These are phyloP conservation scores for Australoheros scitulus DNA, from an alignment of 2,113 vertebrate species.

Conservation along the genomic window DNA sequence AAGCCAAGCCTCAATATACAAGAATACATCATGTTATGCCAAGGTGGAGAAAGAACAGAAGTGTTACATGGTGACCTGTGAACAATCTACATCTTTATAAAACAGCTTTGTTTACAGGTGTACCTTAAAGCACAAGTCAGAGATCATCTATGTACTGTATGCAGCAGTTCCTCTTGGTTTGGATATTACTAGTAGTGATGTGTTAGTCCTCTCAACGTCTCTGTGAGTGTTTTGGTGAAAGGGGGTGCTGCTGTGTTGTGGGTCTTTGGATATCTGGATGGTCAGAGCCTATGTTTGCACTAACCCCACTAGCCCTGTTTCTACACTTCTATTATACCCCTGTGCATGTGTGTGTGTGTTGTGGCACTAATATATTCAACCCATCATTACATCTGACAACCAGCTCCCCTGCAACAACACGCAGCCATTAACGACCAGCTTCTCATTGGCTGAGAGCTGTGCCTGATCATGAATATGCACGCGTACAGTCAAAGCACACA, in stretches of 20 bases:
- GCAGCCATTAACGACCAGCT: constrained; percentile 43
- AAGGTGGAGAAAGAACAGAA: constrained; percentile 76
- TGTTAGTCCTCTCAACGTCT: constrained; percentile 57
- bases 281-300: constrained; percentile 60
- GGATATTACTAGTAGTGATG: constrained; percentile 60
- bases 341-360: constrained; percentile 27
- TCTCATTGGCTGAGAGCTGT: constrained; percentile 52
- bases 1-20: constrained; percentile 84
- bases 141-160: constrained; percentile 72
- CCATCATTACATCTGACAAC: constrained; percentile 65
- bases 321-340: constrained; percentile 26
- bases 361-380: constrained; percentile 56
- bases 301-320: constrained; percentile 60
- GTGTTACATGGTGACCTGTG: constrained; percentile 75
- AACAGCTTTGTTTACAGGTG: constrained; percentile 82
- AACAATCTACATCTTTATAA: constrained; percentile 81
- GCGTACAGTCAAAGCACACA: constrained; percentile 62
- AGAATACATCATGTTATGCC: constrained; percentile 81
- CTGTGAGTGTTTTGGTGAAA: constrained; percentile 47
- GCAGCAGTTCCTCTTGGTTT: constrained; percentile 80
- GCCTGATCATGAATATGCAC: constrained; percentile 60
- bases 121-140: constrained; percentile 82
- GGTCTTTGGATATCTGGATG: constrained; percentile 82
- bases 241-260: constrained; percentile 63
- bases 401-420: constrained; percentile 53